Evolutionary conservation across 2,797 vertebrate species (phyloP).

Genomic region (Saguinus oedipus): DNA sequence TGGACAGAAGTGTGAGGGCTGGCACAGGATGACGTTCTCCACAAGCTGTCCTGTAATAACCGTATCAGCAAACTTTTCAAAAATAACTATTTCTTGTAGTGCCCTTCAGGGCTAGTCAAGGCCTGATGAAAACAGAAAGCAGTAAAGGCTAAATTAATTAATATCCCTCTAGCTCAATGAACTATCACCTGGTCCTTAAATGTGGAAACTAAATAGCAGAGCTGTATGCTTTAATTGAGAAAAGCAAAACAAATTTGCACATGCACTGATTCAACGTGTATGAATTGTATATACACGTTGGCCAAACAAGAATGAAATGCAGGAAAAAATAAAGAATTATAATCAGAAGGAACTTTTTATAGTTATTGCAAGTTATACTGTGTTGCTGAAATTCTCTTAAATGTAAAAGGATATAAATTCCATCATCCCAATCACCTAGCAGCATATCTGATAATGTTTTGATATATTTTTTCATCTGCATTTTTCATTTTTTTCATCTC

Average conservation of each 20-base stretch:
- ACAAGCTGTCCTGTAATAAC: neutral
- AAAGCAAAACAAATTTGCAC: neutral
- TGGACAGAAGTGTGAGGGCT: neutral
- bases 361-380: neutral
- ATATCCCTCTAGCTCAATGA: neutral
- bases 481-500: neutral
- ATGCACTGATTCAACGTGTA: fast-evolving
- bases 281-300: fast-evolving
- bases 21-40: neutral
- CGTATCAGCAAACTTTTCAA: neutral
- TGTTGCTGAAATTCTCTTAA: neutral
- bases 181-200: neutral
- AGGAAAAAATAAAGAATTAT: neutral
- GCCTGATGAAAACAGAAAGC: neutral
- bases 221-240: neutral
- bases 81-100: neutral
- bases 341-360: neutral
- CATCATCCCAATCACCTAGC: neutral
- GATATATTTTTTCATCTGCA: neutral
- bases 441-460: neutral
- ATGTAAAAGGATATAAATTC: neutral
- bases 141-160: neutral
- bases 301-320: neutral
- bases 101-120: neutral
- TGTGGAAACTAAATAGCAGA: neutral